Evolutionary conservation across 2,797 vertebrate genomes (phyloP).

Genomic region (Pangasius djambal): DNA sequence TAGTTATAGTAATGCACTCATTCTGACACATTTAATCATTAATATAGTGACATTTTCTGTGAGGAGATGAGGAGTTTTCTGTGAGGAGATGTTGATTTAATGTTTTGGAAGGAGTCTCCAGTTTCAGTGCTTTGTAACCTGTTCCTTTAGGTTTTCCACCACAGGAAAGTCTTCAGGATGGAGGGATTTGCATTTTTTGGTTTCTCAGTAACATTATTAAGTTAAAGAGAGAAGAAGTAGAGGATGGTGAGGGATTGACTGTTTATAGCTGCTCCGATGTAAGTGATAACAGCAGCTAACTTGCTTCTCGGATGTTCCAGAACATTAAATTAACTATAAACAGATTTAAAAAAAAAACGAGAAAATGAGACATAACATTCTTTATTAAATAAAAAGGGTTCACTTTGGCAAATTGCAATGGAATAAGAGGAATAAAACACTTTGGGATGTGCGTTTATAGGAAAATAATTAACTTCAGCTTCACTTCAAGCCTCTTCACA

Average conservation of each 20-base stretch:
- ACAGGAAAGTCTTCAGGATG: background rate
- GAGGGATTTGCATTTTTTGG: background rate
- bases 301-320: background rate
- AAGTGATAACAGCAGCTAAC: background rate
- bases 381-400: background rate
- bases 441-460: background rate
- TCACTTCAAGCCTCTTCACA: background rate
- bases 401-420: background rate
- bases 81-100: background rate
- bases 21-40: background rate
- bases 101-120: background rate
- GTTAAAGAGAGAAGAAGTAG: background rate
- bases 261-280: background rate
- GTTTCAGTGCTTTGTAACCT: background rate
- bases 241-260: background rate
- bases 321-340: background rate
- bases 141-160: background rate
- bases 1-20: background rate
- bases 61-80: background rate
- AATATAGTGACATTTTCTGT: background rate
- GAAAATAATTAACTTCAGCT: background rate
- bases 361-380: background rate
- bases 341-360: background rate
- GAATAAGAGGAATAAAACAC: background rate
- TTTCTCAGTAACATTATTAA: background rate